Conservation (phyloP, 2,888 invertebrate species). For the Clistopyga incitator region DNA sequence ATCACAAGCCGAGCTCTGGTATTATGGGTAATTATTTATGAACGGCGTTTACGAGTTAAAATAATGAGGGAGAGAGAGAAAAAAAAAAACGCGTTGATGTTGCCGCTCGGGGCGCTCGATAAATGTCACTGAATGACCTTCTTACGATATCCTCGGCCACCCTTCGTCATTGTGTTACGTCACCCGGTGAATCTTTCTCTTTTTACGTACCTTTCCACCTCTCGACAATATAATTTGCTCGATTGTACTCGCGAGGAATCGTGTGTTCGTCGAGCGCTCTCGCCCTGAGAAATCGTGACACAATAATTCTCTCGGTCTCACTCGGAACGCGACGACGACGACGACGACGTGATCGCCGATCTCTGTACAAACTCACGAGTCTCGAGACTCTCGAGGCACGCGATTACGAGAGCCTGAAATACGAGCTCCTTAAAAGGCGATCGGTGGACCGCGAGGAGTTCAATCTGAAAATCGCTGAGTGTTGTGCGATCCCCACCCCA, state of each 20-base stretch:
- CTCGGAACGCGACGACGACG: slow-evolving; percentile 27
- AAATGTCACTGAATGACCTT: slow-evolving; percentile 65
- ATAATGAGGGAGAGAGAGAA: slow-evolving; percentile 49
- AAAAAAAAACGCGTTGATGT: no score
- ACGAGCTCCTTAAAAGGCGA: slow-evolving; percentile 65
- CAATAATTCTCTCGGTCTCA: slow-evolving; percentile 42
- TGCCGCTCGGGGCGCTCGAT: slow-evolving; percentile 30
- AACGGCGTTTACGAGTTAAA: slow-evolving; percentile 56
- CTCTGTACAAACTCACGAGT: slow-evolving; percentile 14
- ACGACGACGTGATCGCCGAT: slow-evolving; percentile 15
- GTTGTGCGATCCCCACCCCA: slow-evolving; percentile 48
- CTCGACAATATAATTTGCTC: slow-evolving; percentile 20
- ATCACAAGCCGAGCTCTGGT: slow-evolving; percentile 4
- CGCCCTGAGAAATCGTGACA: slow-evolving; percentile 42
- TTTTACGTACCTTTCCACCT: slow-evolving; percentile 2
- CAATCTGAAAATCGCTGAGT: slow-evolving; percentile 51
- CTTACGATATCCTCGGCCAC: slow-evolving; percentile 52
- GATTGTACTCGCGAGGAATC: slow-evolving; percentile 4
- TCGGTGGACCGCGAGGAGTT: slow-evolving; percentile 42
- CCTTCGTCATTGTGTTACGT: slow-evolving; percentile 28
- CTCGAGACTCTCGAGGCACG: slow-evolving; percentile 40
- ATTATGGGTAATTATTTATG: slow-evolving; percentile 53
- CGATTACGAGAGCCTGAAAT: slow-evolving; percentile 54
- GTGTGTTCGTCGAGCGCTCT: slow-evolving; percentile 19
- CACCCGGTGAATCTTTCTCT: slow-evolving; percentile 6